Conservation (phyloP, 1,140 invertebrate species). For the Drosophila pseudoananassae region DNA sequence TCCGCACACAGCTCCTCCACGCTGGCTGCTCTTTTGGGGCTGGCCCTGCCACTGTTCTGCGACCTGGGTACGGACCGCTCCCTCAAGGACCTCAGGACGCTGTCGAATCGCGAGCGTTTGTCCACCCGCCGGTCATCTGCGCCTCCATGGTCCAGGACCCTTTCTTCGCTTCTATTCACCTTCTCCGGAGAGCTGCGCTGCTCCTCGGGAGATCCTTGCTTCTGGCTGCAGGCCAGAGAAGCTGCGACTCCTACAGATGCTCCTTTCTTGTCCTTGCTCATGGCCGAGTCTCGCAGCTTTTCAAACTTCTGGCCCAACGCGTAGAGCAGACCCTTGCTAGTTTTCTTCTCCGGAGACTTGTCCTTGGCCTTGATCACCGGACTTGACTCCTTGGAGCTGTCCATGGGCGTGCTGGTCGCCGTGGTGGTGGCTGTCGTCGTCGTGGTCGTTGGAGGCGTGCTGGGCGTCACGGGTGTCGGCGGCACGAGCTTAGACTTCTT, state of each 20-base stretch:
- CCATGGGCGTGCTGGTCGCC: conserved; percentile 66
- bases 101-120: conserved; percentile 84
- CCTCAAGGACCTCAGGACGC: conserved; percentile 85
- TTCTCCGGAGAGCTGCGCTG: conserved; percentile 50
- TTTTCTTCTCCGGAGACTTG: conserved; percentile 78
- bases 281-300: conserved; percentile 85
- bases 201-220: conserved; percentile 54
- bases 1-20: conserved; percentile 87
- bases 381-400: conserved; percentile 75
- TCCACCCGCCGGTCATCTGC: conserved; percentile 63
- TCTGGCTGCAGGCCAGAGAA: conserved; percentile 51
- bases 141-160: not conserved
- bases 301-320: conserved; percentile 89
- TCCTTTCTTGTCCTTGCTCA: conserved; percentile 77
- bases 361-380: conserved; percentile 61
- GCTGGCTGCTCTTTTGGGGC: conserved; percentile 88
- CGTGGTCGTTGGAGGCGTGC: conserved; percentile 30
- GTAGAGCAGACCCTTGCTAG: conserved; percentile 81
- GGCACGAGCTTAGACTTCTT: conserved; percentile 77
- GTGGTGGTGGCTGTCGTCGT: conserved; percentile 41
- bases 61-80: conserved; percentile 88
- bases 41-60: conserved; percentile 82
- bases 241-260: conserved; percentile 5
- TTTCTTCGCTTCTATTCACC: conserved; percentile 55
- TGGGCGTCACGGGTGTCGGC: conserved; percentile 53